phyloP scores from a whole-genome alignment of 2,113 vertebrate genomes.

The Dromas ardeola region DNA sequence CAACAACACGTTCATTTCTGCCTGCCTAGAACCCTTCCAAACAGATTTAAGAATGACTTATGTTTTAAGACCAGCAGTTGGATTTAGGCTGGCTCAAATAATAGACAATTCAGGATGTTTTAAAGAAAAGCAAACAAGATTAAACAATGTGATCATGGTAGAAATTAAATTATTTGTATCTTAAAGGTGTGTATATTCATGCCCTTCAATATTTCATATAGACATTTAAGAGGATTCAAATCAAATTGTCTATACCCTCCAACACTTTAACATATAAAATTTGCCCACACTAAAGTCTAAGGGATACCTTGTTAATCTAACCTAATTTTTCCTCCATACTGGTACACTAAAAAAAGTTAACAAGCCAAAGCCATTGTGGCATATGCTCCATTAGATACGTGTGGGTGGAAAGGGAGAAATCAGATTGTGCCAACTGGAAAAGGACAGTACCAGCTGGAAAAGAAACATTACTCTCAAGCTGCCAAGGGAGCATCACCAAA shows the following conservation, averaged over 20 bases:
- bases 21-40: neutral
- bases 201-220: neutral
- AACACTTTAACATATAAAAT: neutral
- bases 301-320: neutral
- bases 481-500: neutral
- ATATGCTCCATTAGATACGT: neutral
- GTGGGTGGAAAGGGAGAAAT: conserved; percentile 4
- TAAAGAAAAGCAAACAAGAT: neutral
- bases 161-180: neutral
- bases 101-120: neutral
- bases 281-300: neutral
- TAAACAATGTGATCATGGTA: neutral
- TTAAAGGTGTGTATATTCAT: neutral
- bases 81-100: neutral
- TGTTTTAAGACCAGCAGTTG: neutral
- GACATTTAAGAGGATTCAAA: neutral
- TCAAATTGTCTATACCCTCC: neutral
- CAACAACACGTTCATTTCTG: neutral
- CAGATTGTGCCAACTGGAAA: conserved; percentile 36
- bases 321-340: neutral
- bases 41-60: neutral
- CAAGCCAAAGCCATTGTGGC: neutral
- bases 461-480: neutral
- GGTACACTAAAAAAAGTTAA: neutral
- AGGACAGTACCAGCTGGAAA: conserved; percentile 24